Percentiles rank a stretch among this genome's conserved stretches.
These are phyloP conservation scores for Pollenia griseotomentosa DNA, from an alignment of 2,888 invertebrate species.

Conservation along the genomic window DNA sequence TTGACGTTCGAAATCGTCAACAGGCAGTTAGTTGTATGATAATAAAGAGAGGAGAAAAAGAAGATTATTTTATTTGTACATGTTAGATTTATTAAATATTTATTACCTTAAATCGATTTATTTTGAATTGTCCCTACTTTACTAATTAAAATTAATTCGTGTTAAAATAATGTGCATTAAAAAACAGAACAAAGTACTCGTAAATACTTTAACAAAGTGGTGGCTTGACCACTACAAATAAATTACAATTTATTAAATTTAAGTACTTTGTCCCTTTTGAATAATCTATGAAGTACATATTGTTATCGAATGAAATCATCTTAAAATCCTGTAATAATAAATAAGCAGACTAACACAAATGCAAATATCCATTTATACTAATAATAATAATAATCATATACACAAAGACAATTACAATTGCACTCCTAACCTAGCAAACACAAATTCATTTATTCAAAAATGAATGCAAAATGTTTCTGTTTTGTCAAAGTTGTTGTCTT, in stretches of 20 bases:
- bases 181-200: background rate
- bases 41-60: too few species aligned
- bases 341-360: conserved; percentile 40
- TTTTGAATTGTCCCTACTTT: background rate
- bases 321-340: conserved; percentile 55
- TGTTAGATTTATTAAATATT: background rate
- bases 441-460: too few species aligned
- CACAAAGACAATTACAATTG: conserved; percentile 24
- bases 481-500: too few species aligned
- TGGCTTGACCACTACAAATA: conserved; percentile 57
- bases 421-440: conserved; percentile 4
- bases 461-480: too few species aligned
- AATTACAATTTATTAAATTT: conserved; percentile 65
- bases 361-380: conserved; percentile 1
- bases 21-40: too few species aligned
- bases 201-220: conserved; percentile 21
- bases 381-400: background rate
- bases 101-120: background rate
- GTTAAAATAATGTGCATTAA: conserved; percentile 43
- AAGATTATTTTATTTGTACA: background rate
- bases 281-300: conserved; percentile 61
- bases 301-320: conserved; percentile 70
- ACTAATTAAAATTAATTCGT: conserved; percentile 26
- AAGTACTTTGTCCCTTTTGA: conserved; percentile 68
- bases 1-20: too few species aligned